phyloP scores from a whole-genome alignment of 2,888 invertebrate species.

The Brachypterus glaber region DNA sequence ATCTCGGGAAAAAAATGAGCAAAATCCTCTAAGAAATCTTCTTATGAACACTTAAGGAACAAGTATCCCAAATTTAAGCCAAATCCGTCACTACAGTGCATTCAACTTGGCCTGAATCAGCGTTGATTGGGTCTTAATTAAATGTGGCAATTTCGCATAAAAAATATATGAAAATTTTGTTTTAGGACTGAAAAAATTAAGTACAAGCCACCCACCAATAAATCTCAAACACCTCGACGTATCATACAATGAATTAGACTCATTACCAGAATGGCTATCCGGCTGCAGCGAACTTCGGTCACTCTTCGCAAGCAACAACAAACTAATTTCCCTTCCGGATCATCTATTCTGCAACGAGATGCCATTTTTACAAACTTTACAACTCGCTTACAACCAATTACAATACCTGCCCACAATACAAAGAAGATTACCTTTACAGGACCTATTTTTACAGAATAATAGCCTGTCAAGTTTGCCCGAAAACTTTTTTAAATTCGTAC shows the following conservation, averaged over 20 bases:
- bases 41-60: too few relatives aligned
- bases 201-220: slow-evolving; percentile 58
- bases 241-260: slow-evolving; percentile 64
- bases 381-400: slow-evolving; percentile 69
- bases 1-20: too few relatives aligned
- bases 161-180: too few relatives aligned
- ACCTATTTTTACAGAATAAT: slow-evolving; percentile 69
- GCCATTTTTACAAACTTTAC: slow-evolving; percentile 60
- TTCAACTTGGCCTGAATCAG: too few relatives aligned
- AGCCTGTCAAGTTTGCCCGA: slow-evolving; percentile 63
- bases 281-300: slow-evolving; percentile 62
- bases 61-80: too few relatives aligned
- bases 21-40: too few relatives aligned
- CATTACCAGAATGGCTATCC: slow-evolving; percentile 68
- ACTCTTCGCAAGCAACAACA: slow-evolving; percentile 67
- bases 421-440: slow-evolving; percentile 55
- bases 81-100: too few relatives aligned
- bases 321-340: slow-evolving; percentile 58
- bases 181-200: slow-evolving; percentile 63
- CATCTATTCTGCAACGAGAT: slow-evolving; percentile 66
- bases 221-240: slow-evolving; percentile 69
- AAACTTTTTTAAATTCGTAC: slow-evolving; percentile 62
- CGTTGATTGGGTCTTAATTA: background rate
- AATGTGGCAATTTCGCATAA: background rate
- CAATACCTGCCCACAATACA: slow-evolving; percentile 64